A percentile compares a stretch with the other conserved stretches of the same genome.
These are phyloP conservation scores for Nebria brevicollis DNA, from an alignment of 2,888 invertebrate species.

Conservation along the genomic window DNA sequence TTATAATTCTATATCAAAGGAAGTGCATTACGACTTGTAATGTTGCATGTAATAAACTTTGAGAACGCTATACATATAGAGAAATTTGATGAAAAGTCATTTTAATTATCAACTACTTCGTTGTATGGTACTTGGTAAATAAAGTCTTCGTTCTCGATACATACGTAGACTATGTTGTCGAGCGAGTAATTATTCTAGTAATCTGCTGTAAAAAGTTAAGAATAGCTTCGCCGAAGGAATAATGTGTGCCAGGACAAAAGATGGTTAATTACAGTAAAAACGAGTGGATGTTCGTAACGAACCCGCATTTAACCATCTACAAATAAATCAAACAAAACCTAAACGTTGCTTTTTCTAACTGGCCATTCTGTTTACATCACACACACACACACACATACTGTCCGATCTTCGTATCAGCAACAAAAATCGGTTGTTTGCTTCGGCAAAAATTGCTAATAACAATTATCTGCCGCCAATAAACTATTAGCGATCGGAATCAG, in stretches of 20 bases:
- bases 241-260: background rate
- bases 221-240: background rate
- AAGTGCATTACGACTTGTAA: background rate
- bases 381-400: background rate
- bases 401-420: slow-evolving; percentile 26
- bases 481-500: slow-evolving; percentile 8
- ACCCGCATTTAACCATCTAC: slow-evolving; percentile 13
- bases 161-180: background rate
- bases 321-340: background rate
- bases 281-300: slow-evolving; percentile 2
- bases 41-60: background rate
- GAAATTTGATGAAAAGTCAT: background rate
- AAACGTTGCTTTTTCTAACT: background rate
- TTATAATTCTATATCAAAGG: background rate
- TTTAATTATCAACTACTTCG: background rate
- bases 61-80: background rate
- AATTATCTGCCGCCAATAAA: slow-evolving; percentile 26
- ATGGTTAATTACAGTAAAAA: slow-evolving; percentile 18
- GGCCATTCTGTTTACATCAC: slow-evolving; percentile 11
- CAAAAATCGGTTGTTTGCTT: slow-evolving; percentile 16
- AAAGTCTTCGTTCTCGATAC: background rate
- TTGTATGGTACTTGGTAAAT: background rate
- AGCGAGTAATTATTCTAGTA: background rate
- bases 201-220: background rate
- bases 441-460: slow-evolving; percentile 40